phyloP scores from a whole-genome alignment of 2,113 vertebrate species.

The Prunella fulvescens region DNA sequence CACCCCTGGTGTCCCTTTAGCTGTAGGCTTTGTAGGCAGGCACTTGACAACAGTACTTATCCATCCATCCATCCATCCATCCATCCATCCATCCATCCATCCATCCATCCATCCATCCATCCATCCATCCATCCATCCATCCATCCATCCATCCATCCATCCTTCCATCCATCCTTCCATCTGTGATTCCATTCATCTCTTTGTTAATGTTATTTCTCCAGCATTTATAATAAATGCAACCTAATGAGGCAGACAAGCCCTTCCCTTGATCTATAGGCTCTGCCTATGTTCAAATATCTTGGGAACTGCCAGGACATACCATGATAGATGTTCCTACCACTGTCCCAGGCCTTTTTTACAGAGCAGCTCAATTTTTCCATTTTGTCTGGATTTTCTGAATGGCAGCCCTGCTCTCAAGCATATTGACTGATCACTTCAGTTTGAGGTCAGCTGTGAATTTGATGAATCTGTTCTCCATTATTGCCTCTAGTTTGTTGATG shows the following conservation, averaged over 20 bases:
- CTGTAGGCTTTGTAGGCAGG: not conserved
- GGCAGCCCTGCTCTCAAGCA: not conserved
- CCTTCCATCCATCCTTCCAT: too few species aligned
- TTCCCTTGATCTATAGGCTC: not conserved
- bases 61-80: not conserved
- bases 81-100: not conserved
- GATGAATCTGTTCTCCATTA: not conserved
- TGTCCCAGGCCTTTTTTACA: not conserved
- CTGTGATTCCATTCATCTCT: not conserved
- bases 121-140: not conserved
- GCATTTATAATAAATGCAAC: not conserved
- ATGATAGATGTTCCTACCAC: not conserved
- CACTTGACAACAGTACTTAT: accelerated
- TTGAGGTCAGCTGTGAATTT: not conserved
- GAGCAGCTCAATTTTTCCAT: not conserved
- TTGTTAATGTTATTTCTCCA: not conserved
- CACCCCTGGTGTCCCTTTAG: not conserved
- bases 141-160: too few species aligned
- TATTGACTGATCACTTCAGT: not conserved
- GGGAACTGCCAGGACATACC: not conserved
- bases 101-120: not conserved
- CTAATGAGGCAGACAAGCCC: not conserved
- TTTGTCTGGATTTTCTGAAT: not conserved
- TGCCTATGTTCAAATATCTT: not conserved
- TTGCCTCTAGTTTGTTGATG: not conserved